A percentile compares a stretch with the other conserved stretches of the same genome.
Evolutionary conservation across 2,113 vertebrate species (phyloP).

Genomic region (Lagenorhynchus albirostris): DNA sequence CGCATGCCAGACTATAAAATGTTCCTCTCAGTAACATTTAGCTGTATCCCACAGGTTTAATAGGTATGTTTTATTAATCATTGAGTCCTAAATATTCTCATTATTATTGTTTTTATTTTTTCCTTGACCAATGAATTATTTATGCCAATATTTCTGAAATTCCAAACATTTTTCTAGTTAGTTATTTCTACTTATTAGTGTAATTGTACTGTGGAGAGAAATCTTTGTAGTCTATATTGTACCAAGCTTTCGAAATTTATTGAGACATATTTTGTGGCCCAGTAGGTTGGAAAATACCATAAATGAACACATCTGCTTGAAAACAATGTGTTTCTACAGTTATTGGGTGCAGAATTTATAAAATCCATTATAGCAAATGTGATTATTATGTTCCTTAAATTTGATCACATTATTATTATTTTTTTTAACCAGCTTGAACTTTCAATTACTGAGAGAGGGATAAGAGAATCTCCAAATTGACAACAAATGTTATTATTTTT

Average conservation of each 20-base stretch:
- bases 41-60: neutral
- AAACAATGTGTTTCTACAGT: neutral
- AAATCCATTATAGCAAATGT: neutral
- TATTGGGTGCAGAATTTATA: neutral
- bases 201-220: neutral
- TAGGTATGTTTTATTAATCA: neutral
- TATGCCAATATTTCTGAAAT: neutral
- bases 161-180: neutral
- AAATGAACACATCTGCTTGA: neutral
- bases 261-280: neutral
- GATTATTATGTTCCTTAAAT: neutral
- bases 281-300: neutral
- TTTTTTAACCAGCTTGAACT: neutral
- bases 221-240: neutral
- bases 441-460: neutral
- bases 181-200: neutral
- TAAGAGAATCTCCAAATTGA: neutral
- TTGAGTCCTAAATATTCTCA: neutral
- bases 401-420: neutral
- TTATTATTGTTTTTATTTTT: neutral
- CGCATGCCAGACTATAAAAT: neutral
- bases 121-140: neutral
- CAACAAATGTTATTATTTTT: neutral
- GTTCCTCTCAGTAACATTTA: neutral
- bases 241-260: neutral